phyloP scores from a whole-genome alignment of 2,113 vertebrate genomes.

The Phylloscopus trochiloides region DNA sequence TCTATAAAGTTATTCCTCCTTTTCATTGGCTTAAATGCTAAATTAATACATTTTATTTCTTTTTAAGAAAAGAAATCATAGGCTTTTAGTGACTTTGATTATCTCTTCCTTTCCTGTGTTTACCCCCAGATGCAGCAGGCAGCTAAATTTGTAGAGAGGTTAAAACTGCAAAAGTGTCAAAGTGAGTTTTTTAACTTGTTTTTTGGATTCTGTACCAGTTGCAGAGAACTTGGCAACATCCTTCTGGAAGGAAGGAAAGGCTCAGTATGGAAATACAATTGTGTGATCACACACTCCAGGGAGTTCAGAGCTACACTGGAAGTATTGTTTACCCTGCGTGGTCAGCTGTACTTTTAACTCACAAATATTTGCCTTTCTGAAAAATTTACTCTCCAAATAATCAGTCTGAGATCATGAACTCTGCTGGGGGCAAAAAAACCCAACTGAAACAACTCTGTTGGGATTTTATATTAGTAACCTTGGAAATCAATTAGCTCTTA shows the following conservation, averaged over 20 bases:
- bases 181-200: not conserved
- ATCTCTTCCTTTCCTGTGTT: not conserved
- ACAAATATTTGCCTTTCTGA: constrained; percentile 53
- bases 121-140: not conserved
- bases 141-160: not conserved
- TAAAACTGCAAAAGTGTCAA: not conserved
- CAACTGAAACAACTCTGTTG: not conserved
- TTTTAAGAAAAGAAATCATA: not conserved
- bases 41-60: not conserved
- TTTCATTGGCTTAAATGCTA: not conserved
- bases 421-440: not conserved
- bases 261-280: not conserved
- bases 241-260: constrained; percentile 52
- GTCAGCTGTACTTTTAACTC: constrained; percentile 39
- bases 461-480: not conserved
- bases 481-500: not conserved
- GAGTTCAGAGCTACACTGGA: constrained; percentile 23
- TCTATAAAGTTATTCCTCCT: not conserved
- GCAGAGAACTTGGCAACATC: constrained; percentile 27
- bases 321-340: constrained; percentile 19
- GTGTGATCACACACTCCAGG: not conserved
- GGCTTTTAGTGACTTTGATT: not conserved
- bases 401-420: constrained; percentile 4
- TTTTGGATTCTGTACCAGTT: not conserved
- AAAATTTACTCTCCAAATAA: constrained; percentile 9